phyloP scores from a whole-genome alignment of 2,888 invertebrate genomes.

The Deilephila porcellus region DNA sequence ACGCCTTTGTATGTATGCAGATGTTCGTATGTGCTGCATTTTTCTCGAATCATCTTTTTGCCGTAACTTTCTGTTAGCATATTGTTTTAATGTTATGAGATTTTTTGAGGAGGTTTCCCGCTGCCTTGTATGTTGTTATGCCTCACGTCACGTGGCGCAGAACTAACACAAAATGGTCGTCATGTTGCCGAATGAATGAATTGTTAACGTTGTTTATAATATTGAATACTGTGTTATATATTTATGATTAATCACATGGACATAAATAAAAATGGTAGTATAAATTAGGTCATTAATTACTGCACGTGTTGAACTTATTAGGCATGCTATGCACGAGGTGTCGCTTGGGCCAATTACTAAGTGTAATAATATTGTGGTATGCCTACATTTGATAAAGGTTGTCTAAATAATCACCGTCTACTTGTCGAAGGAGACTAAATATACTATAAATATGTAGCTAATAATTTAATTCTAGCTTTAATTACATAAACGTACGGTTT shows the following conservation, averaged over 20 bases:
- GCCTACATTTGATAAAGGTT: neutral
- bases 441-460: no score
- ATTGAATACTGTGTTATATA: neutral
- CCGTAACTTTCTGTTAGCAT: constrained; percentile 37
- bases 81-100: constrained; percentile 21
- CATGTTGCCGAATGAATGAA: neutral
- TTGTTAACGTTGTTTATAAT: neutral
- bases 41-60: constrained; percentile 51
- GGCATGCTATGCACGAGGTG: constrained; percentile 11
- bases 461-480: no score
- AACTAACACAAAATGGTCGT: neutral
- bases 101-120: neutral
- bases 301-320: neutral
- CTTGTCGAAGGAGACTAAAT: neutral
- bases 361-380: neutral
- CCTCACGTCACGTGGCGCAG: neutral
- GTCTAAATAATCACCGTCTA: neutral
- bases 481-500: no score
- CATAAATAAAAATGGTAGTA: neutral
- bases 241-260: neutral
- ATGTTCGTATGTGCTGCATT: constrained; percentile 58
- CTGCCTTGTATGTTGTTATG: neutral
- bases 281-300: neutral
- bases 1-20: constrained; percentile 46
- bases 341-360: neutral